Evolutionary conservation across 2,113 vertebrate species (phyloP), one percentile per base, ranked within the genome.

Genomic region (Alectura lathami): DNA sequence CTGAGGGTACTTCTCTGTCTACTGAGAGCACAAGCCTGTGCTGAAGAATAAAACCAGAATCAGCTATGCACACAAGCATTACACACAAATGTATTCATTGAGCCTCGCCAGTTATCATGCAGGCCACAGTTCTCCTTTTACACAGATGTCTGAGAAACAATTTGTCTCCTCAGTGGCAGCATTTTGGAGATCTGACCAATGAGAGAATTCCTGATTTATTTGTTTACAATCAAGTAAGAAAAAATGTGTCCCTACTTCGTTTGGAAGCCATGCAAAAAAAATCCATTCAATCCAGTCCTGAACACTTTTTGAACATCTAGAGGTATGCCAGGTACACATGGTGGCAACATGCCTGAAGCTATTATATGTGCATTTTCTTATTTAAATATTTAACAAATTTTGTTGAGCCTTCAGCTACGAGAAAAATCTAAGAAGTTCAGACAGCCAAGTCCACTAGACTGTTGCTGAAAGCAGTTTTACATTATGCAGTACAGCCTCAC

Each of bases 401-500:
- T 67, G 51, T 51, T 85, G 48, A 40, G n/a, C 50, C 70, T 83
- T 38, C 42, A 78, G 30, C n/a, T 72, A 77, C 77, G 45, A 88
- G n/a, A 83, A 84, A 57, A 74, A 88, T 17, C 10, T 32, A 50
- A 80, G 77, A 84, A 88, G 77, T 27, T 32, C 17, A 83, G 82
- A 53, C 9, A 88, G 4, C 17, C 29, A 81, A 43, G 42, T 34
- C 17, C 13, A 21, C 54, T 36, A 62, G 24, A 32, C 1, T 38
- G 21, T 8, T 63, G 45, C 36, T 45, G 34, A 30, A 74, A 85
- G 54, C 24, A 48, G 21, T 43, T 90, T 85, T 86, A 80, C 32
- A 9, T 63, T 26, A 42, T 7, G 42, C 66, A 88, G 27, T 30
- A 38, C 3, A 21, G 17, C 32, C 94, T 96, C 70, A 98, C 98